A percentile compares a stretch with the other conserved stretches of the same genome.
Evolutionary conservation across 1,140 invertebrate genomes (phyloP).

Genomic region (Lamellibrachia luymesi): DNA sequence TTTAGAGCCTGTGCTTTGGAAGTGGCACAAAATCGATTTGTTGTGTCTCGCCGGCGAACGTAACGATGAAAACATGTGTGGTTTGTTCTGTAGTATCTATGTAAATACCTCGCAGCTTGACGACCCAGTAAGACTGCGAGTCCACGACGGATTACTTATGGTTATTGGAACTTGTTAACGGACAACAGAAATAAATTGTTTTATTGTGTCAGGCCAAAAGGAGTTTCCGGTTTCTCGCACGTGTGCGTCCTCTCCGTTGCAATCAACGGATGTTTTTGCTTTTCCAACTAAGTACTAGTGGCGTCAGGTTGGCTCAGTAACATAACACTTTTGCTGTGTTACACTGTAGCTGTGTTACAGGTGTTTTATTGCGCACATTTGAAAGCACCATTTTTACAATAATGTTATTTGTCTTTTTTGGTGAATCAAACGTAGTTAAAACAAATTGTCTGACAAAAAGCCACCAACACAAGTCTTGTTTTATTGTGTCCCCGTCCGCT

Average conservation of each 20-base stretch:
- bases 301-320: background rate
- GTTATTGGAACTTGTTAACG: background rate
- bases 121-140: background rate
- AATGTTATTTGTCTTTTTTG: background rate
- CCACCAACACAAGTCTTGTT: background rate
- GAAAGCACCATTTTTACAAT: background rate
- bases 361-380: background rate
- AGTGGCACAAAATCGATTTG: background rate
- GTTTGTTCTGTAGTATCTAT: background rate
- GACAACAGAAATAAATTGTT: background rate
- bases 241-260: background rate
- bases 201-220: background rate
- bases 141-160: background rate
- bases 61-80: background rate
- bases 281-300: background rate
- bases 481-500: background rate
- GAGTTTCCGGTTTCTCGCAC: background rate
- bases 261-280: background rate
- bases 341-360: too few relatives aligned
- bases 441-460: background rate
- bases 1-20: background rate
- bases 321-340: background rate
- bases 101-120: background rate
- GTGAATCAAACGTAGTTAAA: background rate
- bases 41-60: background rate